Evolutionary conservation across 2,797 vertebrate genomes (phyloP).

Genomic region (Austrolebias charrua): DNA sequence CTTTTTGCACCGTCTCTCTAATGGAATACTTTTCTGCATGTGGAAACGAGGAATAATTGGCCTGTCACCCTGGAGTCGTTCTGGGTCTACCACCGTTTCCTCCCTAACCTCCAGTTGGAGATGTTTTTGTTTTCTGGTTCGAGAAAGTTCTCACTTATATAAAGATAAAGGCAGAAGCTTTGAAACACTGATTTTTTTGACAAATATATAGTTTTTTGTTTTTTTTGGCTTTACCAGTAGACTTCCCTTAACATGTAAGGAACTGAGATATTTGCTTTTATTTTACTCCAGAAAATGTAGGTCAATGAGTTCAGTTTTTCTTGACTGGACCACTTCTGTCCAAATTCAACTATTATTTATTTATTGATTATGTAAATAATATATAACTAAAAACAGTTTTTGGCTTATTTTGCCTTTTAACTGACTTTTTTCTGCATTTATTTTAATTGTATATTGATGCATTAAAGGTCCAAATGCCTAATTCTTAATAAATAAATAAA

Average conservation of each 20-base stretch:
- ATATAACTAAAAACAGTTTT: no score
- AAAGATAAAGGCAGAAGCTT: conserved; percentile 9
- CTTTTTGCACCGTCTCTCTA: conserved; percentile 1
- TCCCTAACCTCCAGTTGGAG: conserved; percentile 17
- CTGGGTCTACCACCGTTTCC: conserved; percentile 21
- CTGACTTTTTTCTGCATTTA: no score
- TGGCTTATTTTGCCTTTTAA: no score
- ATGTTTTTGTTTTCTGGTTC: conserved; percentile 15
- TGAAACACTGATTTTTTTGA: conserved; percentile 14
- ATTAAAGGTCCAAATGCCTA: no score
- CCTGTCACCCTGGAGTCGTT: conserved; percentile 18
- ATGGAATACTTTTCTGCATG: conserved; percentile 3
- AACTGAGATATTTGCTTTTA: neutral
- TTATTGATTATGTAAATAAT: no score
- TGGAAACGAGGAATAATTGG: conserved; percentile 14
- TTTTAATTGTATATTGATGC: no score
- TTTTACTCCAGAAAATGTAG: neutral
- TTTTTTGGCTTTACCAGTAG: neutral
- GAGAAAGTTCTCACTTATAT: conserved; percentile 2
- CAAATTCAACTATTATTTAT: no score
- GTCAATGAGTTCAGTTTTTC: neutral
- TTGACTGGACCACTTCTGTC: neutral
- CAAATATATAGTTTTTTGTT: neutral
- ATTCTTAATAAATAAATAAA: no score
- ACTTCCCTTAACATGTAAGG: neutral